These are phyloP conservation scores for Babylonia areolata DNA, from an alignment of 1,140 invertebrate genomes.

Conservation along the genomic window DNA sequence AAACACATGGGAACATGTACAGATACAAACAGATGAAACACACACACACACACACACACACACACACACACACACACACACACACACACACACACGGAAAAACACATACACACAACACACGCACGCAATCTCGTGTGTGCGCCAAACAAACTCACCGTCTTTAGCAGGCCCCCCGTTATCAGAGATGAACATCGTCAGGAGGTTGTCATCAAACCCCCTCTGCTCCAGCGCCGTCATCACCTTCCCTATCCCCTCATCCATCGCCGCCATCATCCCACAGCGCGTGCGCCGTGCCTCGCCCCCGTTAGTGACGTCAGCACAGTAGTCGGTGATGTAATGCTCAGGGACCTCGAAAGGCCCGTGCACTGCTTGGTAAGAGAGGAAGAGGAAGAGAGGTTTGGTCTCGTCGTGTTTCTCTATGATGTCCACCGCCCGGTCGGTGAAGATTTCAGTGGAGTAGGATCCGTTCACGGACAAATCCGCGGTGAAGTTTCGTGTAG, in stretches of 20 bases:
- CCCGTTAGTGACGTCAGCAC: conserved; percentile 1
- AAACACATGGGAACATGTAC: too few species aligned
- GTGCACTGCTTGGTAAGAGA: conserved; percentile 59
- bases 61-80: too few species aligned
- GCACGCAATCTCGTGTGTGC: too few species aligned
- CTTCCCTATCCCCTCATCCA: conserved; percentile 63
- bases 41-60: too few species aligned
- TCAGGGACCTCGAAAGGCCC: conserved; percentile 64
- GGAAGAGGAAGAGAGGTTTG: conserved; percentile 58
- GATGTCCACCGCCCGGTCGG: conserved; percentile 28
- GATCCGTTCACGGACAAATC: conserved; percentile 40
- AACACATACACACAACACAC: too few species aligned
- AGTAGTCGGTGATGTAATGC: conserved; percentile 51
- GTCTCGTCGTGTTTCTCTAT: neutral
- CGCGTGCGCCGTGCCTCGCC: neutral
- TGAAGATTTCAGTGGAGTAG: conserved; percentile 65
- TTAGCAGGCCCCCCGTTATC: conserved; percentile 46
- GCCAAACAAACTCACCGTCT: neutral
- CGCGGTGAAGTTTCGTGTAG: neutral
- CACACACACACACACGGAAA: too few species aligned
- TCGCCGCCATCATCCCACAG: conserved; percentile 58
- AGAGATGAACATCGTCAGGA: conserved; percentile 65
- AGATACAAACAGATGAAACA: too few species aligned
- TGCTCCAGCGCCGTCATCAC: conserved; percentile 48
- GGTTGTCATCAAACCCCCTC: conserved; percentile 71